A percentile compares a stretch with the other conserved stretches of the same genome.
These are phyloP conservation scores for Falco biarmicus DNA, from an alignment of 2,797 vertebrate species.

Conservation along the genomic window DNA sequence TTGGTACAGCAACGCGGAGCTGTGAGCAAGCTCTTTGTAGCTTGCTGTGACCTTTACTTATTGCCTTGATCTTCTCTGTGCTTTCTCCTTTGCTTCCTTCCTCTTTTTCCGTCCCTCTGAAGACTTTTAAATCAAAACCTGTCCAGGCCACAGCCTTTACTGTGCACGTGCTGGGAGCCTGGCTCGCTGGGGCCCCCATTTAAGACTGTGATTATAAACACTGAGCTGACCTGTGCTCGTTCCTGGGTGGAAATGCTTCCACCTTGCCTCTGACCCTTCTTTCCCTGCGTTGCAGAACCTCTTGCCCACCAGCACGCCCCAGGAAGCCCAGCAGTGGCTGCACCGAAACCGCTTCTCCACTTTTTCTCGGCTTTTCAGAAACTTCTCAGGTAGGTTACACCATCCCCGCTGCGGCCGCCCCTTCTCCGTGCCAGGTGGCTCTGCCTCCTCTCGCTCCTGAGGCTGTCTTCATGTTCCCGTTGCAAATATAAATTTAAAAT, in stretches of 20 bases:
- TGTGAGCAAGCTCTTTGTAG: neutral
- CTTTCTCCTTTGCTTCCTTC: neutral
- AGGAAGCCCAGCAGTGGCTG: conserved; percentile 98
- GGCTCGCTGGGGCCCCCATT: rapidly evolving
- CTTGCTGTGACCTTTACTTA: neutral
- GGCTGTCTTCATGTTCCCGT: rapidly evolving
- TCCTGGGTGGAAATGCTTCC: neutral
- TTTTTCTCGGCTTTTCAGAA: conserved; percentile 92
- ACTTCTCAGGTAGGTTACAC: conserved; percentile 89
- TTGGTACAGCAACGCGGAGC: rapidly evolving
- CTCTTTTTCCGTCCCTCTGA: neutral
- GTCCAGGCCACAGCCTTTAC: neutral
- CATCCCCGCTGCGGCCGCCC: neutral
- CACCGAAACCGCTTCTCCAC: conserved; percentile 94
- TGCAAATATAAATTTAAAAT: neutral
- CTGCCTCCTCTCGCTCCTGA: neutral
- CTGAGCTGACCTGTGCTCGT: neutral
- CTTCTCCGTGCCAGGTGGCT: neutral
- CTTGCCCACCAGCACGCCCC: conserved; percentile 91
- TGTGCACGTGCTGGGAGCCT: neutral
- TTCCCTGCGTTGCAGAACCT: conserved; percentile 84
- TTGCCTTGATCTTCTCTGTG: neutral
- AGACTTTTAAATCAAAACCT: neutral
- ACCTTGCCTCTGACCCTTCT: neutral
- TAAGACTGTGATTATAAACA: no score